Base-by-base conservation (phyloP, 2,888 invertebrate genomes). In the Monopis laevigella region DNA sequence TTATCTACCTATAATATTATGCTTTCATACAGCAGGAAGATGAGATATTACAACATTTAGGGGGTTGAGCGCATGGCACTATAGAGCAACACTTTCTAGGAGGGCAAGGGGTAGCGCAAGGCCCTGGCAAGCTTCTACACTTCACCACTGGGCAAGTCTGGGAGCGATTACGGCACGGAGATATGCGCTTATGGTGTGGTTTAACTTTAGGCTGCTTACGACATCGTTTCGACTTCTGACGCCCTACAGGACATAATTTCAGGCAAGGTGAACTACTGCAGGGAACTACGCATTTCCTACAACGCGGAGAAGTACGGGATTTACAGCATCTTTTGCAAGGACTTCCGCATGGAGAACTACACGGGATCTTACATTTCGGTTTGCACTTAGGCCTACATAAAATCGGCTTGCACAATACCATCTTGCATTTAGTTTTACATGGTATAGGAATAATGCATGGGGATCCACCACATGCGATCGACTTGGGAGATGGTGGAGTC, bases 141-240 rank as follows among this genome's bases (percentile, higher is more conserved):
- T 63, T 59, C 13, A 65, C 67, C 35, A 66, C 56, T 1, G 72
- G 65, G 43, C 74, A 75, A 1, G 46, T 38, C n/a, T 3, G 12
- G 0, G 63, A 49, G 7, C 68, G 62, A 45, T 77, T 78, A 19
- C 43, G 46, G 48, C 77, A 77, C n/a, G 77, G 75, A 8, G 78
- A 78, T 43, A 53, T 55, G 17, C 55, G 55, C 44, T 63, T 68
- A 18, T 52, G 58, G 46, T 67, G 68, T 7, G 61, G 21, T 51
- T 49, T 65, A 11, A 73, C 65, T 49, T 58, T 64, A 2, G 69
- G 70, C 42, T 63, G 66, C 40, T 71, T 67, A 38, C 60, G 56
- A 35, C 47, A 43, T 48, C 48, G 65, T 36, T 68, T 64, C 27
- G 48, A 65, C 10, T 18, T 26, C n/a, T 10, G 10, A 10, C 63